phyloP scores from a whole-genome alignment of 2,888 invertebrate species.

The Plebejus argus region DNA sequence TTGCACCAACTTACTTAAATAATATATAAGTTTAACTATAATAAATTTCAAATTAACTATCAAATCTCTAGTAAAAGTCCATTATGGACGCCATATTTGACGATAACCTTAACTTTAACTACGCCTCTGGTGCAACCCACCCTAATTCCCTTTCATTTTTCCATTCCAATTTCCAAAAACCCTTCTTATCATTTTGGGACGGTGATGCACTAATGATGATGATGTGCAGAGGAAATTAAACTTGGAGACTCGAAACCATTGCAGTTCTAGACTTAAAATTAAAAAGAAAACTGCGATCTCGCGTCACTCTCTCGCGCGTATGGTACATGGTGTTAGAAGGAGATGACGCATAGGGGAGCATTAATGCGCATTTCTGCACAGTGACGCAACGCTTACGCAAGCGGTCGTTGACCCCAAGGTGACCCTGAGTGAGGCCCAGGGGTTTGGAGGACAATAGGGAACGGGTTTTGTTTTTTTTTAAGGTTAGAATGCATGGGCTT shows the following conservation, averaged over 20 bases:
- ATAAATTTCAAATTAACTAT: too few relatives aligned
- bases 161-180: too few relatives aligned
- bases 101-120: too few relatives aligned
- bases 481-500: constrained; percentile 20
- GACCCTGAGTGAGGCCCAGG: constrained; percentile 52
- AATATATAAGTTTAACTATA: too few relatives aligned
- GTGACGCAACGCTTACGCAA: constrained; percentile 68
- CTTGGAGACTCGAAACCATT: constrained; percentile 10
- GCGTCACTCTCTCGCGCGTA: constrained; percentile 41
- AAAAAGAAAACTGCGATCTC: constrained; percentile 43
- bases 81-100: too few relatives aligned
- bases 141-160: too few relatives aligned
- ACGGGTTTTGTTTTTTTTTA: constrained; percentile 28
- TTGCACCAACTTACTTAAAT: too few relatives aligned
- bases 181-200: too few relatives aligned
- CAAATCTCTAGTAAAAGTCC: too few relatives aligned
- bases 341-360: constrained; percentile 44
- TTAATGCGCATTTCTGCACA: constrained; percentile 55
- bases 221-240: constrained; percentile 18
- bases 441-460: constrained; percentile 44
- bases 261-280: constrained; percentile 39
- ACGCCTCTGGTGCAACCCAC: too few relatives aligned
- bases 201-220: not conserved
- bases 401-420: constrained; percentile 58
- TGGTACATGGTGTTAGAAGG: constrained; percentile 33